A percentile compares a stretch with the other conserved stretches of the same genome.
These are phyloP conservation scores for Amaurobius ferox DNA, from an alignment of 2,888 invertebrate species.

Conservation along the genomic window DNA sequence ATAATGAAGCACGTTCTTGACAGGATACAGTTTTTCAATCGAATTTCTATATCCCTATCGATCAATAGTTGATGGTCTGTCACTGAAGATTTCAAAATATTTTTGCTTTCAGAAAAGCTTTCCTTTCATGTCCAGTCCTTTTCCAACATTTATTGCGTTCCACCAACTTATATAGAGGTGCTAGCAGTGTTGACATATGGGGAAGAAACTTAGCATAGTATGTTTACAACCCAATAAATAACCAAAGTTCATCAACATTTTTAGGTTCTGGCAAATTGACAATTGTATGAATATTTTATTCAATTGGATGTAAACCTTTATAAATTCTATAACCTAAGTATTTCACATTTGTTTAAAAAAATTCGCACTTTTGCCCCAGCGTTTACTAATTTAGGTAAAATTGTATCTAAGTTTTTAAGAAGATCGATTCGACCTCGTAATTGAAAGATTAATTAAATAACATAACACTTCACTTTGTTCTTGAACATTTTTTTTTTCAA, in stretches of 20 bases:
- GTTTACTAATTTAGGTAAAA: neutral
- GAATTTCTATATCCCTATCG: slow-evolving; percentile 61
- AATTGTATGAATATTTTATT: slow-evolving; percentile 74
- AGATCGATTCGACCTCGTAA: neutral
- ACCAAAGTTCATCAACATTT: slow-evolving; percentile 74
- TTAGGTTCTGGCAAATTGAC: slow-evolving; percentile 74
- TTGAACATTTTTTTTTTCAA: neutral
- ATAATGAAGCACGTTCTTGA: slow-evolving; percentile 6
- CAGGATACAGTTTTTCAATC: slow-evolving; percentile 35
- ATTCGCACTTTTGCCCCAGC: slow-evolving; percentile 73
- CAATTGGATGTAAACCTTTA: slow-evolving; percentile 73
- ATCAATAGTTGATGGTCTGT: slow-evolving; percentile 78
- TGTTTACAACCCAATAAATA: slow-evolving; percentile 75
- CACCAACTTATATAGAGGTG: slow-evolving; percentile 74
- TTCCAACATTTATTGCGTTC: no score
- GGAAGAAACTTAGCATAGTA: slow-evolving; percentile 75
- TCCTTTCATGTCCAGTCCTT: no score
- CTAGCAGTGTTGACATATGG: slow-evolving; percentile 73
- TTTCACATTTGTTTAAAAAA: neutral
- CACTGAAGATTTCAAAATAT: no score
- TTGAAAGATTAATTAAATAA: slow-evolving; percentile 5
- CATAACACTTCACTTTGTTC: neutral
- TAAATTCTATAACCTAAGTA: slow-evolving; percentile 70
- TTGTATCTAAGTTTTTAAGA: neutral
- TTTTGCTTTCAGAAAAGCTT: no score